Evolutionary conservation across 2,888 invertebrate genomes (phyloP).

Genomic region (Drosophila ezoana): DNA sequence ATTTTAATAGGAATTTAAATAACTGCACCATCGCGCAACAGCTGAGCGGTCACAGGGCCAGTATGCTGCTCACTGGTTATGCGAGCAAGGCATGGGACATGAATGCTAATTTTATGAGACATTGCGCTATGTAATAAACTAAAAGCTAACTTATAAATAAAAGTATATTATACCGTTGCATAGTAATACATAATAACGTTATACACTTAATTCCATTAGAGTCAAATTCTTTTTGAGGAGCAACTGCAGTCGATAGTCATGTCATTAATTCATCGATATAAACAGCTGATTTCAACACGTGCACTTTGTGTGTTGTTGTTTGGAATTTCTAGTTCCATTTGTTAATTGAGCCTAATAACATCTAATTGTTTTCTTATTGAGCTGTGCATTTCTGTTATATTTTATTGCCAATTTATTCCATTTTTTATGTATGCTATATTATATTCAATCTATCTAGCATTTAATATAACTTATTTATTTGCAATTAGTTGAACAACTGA

Average conservation of each 20-base stretch:
- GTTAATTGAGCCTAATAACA: too few species aligned
- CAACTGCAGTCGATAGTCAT: slow-evolving; percentile 2
- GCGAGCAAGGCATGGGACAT: neutral
- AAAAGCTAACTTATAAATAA: neutral
- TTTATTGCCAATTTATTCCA: too few species aligned
- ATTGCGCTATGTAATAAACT: neutral
- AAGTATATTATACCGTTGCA: neutral
- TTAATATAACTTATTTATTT: too few species aligned
- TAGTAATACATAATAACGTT: neutral
- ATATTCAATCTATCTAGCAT: too few species aligned
- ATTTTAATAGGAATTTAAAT: slow-evolving; percentile 77
- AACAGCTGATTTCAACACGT: slow-evolving; percentile 54
- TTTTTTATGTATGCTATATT: too few species aligned
- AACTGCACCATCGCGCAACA: slow-evolving; percentile 78
- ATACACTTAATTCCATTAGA: too few species aligned
- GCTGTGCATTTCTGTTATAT: too few species aligned
- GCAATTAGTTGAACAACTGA: too few species aligned
- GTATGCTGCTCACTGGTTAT: slow-evolving; percentile 14
- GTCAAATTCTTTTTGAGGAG: neutral
- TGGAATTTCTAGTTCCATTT: too few species aligned
- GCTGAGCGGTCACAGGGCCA: slow-evolving; percentile 14
- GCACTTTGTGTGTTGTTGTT: slow-evolving; percentile 26
- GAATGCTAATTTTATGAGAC: neutral
- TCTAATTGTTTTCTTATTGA: too few species aligned
- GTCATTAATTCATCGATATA: slow-evolving; percentile 19